phyloP scores from a whole-genome alignment of 2,797 vertebrate species.

The Molothrus ater region DNA sequence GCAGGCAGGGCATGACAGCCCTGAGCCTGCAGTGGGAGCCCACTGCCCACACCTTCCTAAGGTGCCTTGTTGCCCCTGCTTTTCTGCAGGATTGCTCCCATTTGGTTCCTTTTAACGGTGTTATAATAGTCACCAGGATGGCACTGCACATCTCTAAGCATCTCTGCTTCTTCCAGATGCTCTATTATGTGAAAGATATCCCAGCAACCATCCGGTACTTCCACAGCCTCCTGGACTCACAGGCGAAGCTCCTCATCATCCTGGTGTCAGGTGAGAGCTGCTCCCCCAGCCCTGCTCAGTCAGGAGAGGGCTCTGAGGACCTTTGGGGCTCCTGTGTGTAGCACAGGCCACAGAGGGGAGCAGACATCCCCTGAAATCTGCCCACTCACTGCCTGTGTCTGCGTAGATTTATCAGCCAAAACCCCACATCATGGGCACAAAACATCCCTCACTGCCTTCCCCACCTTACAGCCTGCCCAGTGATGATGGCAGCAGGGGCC shows the following conservation, averaged over 20 bases:
- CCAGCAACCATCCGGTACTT: conserved; percentile 85
- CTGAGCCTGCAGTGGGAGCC: background rate
- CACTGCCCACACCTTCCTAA: background rate
- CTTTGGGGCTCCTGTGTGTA: background rate
- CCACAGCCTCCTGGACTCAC: conserved; percentile 81
- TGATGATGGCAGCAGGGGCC: background rate
- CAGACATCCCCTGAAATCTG: background rate
- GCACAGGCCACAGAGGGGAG: background rate
- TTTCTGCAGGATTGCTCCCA: background rate
- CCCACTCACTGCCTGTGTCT: accelerated
- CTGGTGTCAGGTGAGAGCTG: conserved; percentile 85
- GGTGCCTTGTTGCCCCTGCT: accelerated
- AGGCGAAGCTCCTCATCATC: conserved; percentile 88
- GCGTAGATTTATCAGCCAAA: background rate
- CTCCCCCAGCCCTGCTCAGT: accelerated
- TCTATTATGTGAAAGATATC: conserved; percentile 90
- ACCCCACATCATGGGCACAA: accelerated
- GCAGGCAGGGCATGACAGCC: background rate
- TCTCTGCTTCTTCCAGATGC: conserved; percentile 80
- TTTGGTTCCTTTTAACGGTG: background rate
- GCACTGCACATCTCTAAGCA: background rate
- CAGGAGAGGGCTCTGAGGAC: background rate
- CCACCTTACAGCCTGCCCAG: background rate
- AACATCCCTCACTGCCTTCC: background rate
- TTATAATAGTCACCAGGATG: background rate